A percentile compares a stretch with the other conserved stretches of the same genome.
These are phyloP conservation scores for Rhyacophila evoluta DNA, from an alignment of 2,888 invertebrate species.

Conservation along the genomic window DNA sequence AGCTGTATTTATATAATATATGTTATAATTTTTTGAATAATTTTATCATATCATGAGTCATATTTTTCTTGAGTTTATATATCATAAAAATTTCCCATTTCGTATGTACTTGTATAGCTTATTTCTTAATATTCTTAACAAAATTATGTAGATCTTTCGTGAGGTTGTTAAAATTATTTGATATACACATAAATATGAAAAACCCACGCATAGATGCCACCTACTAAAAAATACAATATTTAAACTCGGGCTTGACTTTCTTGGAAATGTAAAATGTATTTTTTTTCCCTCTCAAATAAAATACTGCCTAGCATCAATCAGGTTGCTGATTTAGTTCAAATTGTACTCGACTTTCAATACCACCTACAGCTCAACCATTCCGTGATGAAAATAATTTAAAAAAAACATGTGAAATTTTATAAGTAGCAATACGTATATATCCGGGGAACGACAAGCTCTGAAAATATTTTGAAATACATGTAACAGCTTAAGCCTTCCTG, in stretches of 20 bases:
- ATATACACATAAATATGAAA: not conserved
- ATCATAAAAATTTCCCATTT: not conserved
- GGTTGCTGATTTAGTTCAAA: not conserved
- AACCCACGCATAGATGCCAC: not conserved
- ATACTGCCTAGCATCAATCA: not conserved
- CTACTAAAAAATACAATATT: not conserved
- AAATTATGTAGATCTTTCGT: not conserved
- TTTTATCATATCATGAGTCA: no score
- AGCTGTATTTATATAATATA: no score
- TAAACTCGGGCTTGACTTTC: not conserved
- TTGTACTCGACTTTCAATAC: not conserved
- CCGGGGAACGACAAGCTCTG: no score
- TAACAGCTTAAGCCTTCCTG: no score
- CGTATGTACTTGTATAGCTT: not conserved
- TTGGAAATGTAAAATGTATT: not conserved
- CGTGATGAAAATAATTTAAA: slow-evolving; percentile 2
- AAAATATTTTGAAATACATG: no score
- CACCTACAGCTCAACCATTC: not conserved
- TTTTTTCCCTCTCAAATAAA: not conserved
- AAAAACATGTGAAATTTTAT: not conserved
- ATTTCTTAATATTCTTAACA: not conserved
- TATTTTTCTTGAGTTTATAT: not conserved
- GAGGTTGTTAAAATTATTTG: not conserved
- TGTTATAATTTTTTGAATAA: no score
- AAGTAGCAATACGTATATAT: no score